Base-by-base conservation (phyloP, 1,140 invertebrate species). In the Scaptomyza hsui region DNA sequence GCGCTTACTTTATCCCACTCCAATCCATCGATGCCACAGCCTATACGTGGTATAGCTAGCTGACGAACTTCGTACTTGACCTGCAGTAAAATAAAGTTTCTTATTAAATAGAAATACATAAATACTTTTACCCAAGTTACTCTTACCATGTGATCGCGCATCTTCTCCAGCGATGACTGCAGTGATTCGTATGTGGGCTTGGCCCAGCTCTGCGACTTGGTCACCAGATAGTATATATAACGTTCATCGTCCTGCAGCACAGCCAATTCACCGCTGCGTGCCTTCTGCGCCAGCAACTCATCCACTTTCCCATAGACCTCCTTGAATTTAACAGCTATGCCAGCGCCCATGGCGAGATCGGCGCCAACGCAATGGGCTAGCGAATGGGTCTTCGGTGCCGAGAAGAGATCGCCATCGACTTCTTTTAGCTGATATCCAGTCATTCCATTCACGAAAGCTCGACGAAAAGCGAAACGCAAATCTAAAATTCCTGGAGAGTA, bases 341-440 rank as follows among this genome's bases (percentile, higher is more conserved):
- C 94, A 61, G 93, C 94, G 1, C 93, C 93, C 94, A 95, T 95
- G 2, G 78, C 89, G 26, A 94, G 81, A 82, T 95, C 94, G 48
- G 92, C 92, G 69, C 93, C 94, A 16, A 95, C 93, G 90, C 94
- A 95, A 82, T 95, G 94, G 6, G 92, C 94, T 26, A 95, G 75
- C 7, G 93, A 92, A 72, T 91, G 91, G 0, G 91, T 90, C 32
- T 92, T 80, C 3, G 91, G 88, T n/a, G 92, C 79, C n/a, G 88
- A 74, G 77, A 95, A 95, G n/a, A 95, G 89, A 91, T 95, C 93
- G 1, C 92, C 93, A 35, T 92, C 71, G n/a, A 92, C 72, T 72
- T 93, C 92, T 10, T 13, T 65, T 0, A 88, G 21, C 7, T 51
- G 71, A 19, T 72, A 86, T 47, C 16, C 39, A 2, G 81, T 51